Base-by-base conservation (phyloP, 2,797 vertebrate genomes). In the Sternarchorhynchus goeldii region DNA sequence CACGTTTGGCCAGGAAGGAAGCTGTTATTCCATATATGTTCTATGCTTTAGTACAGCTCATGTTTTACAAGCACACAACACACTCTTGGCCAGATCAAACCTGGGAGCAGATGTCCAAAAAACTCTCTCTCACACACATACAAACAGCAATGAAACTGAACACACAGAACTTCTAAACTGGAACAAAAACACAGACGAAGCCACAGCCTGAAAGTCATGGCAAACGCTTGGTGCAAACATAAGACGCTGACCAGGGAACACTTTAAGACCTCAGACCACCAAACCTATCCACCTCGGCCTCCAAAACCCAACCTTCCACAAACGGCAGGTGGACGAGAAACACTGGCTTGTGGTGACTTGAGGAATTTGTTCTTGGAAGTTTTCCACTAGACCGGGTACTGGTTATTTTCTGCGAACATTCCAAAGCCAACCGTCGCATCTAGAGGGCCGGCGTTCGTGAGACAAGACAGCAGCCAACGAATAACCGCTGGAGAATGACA, bases 1-100 rank as follows among this genome's bases (percentile, higher is more conserved):
- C 45, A 14, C 34, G 29, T 66, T 66, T 56, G 53, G 16, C 14
- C 68, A 32, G 68, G 68, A 70, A 70, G 68, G 68, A 70, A 60
- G 21, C 41, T 55, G 71, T 73, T 73, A 18, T 73, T 21, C 71
- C 36, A 20, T 55, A 58, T 14, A 17, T 21, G 17, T 60, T 36
- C 56, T 56, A 73, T 36, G 36, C 17, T 73, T 58, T 57, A 50
- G 12, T 12, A 50, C 45, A 50, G 12, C 45, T 20, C 58, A 21
- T 20, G 58, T 21, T 31, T 60, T 57, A 34, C 5, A 17, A 41
- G 53, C 39, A 71, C 21, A 29, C 21, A 45, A 68, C 18, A 36
- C n/a, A 12, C 45, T 29, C 41, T 50, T 50, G 45, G 45, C 45
- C 45, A 50, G 45, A 50, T 12, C 45, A 50, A 50, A 12, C 45